Evolutionary conservation across 2,888 invertebrate species (phyloP).

Genomic region (Sceliomorpha sp.): DNA sequence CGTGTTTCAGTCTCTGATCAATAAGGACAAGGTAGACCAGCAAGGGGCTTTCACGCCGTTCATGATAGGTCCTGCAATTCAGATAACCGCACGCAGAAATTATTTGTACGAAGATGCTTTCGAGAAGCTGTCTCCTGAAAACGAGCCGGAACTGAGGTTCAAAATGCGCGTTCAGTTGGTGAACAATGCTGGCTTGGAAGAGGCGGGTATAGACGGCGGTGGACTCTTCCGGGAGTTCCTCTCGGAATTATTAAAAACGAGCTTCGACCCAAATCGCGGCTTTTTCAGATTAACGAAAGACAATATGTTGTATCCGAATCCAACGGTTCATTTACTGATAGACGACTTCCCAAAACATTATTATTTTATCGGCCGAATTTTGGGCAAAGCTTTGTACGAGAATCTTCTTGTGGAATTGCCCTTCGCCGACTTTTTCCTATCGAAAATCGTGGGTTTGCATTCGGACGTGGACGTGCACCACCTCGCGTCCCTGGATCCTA

Average conservation of each 20-base stretch:
- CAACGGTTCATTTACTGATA: slow-evolving; percentile 92
- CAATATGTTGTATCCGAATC: slow-evolving; percentile 97
- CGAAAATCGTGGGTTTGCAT: slow-evolving; percentile 90
- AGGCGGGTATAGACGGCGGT: slow-evolving; percentile 98
- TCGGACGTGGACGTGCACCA: slow-evolving; percentile 94
- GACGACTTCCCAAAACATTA: slow-evolving; percentile 94
- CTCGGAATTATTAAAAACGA: slow-evolving; percentile 94
- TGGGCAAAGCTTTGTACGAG: slow-evolving; percentile 98
- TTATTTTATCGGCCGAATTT: slow-evolving; percentile 89
- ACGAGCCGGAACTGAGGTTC: slow-evolving; percentile 92
- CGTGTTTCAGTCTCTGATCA: slow-evolving; percentile 88
- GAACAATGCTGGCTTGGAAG: slow-evolving; percentile 94
- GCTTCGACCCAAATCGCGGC: slow-evolving; percentile 97
- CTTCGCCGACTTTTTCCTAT: slow-evolving; percentile 96
- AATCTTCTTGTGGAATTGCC: slow-evolving; percentile 96
- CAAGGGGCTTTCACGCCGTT: slow-evolving; percentile 89
- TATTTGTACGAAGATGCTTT: slow-evolving; percentile 99
- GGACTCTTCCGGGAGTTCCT: slow-evolving; percentile 98
- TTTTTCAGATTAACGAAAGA: slow-evolving; percentile 94
- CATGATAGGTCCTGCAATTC: slow-evolving; percentile 88
- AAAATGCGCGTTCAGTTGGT: slow-evolving; percentile 94
- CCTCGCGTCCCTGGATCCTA: slow-evolving; percentile 95
- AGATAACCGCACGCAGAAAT: slow-evolving; percentile 90
- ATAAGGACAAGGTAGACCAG: slow-evolving; percentile 85
- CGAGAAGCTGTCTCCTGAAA: slow-evolving; percentile 93